Percentiles rank a stretch among this genome's conserved stretches.
phyloP scores from a whole-genome alignment of 2,888 invertebrate genomes.

The Eudemis profundana region DNA sequence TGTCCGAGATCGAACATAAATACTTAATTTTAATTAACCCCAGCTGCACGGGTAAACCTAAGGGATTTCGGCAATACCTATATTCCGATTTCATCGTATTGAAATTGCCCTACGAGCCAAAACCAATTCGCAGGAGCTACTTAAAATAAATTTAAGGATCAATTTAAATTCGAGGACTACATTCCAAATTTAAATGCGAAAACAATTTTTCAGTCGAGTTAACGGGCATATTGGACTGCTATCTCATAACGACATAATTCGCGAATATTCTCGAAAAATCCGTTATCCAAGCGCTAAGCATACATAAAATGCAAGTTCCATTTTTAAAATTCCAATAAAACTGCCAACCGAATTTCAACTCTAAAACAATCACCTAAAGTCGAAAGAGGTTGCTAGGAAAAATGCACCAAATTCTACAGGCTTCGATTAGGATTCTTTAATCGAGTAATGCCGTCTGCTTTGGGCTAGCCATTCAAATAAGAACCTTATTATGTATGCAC shows the following conservation, averaged over 20 bases:
- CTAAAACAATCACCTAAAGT: background rate
- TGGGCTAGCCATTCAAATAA: constrained; percentile 33
- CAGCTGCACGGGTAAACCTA: background rate
- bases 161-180: constrained; percentile 18
- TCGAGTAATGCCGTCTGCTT: constrained; percentile 43
- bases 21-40: background rate
- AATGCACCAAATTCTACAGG: constrained; percentile 40
- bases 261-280: constrained; percentile 41
- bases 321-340: constrained; percentile 23
- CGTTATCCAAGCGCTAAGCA: constrained; percentile 32
- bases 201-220: constrained; percentile 37
- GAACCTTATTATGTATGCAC: constrained; percentile 21
- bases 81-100: constrained; percentile 8
- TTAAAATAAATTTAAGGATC: constrained; percentile 26
- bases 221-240: constrained; percentile 34
- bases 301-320: constrained; percentile 38
- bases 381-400: background rate
- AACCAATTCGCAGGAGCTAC: constrained; percentile 13
- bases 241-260: constrained; percentile 41
- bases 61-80: background rate
- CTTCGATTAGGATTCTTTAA: constrained; percentile 46
- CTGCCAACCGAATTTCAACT: constrained; percentile 10
- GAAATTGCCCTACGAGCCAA: background rate
- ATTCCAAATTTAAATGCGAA: constrained; percentile 14
- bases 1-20: too few species aligned